These are phyloP conservation scores for Tupiocoris notatus DNA, from an alignment of 2,888 invertebrate genomes.

Conservation along the genomic window DNA sequence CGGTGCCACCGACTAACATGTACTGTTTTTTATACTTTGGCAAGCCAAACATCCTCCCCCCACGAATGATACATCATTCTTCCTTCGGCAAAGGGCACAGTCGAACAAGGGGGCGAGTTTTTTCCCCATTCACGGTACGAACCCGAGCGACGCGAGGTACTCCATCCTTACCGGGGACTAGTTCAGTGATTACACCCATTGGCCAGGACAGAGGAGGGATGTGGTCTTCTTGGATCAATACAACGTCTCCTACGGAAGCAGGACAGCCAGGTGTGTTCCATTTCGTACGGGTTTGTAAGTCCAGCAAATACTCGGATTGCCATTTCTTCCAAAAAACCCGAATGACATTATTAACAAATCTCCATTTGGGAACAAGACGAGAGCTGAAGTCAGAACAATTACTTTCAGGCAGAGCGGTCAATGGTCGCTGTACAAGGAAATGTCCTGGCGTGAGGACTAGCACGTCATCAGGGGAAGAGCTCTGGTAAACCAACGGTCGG, in stretches of 20 bases:
- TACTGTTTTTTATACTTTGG: too few species aligned
- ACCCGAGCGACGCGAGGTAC: constrained; percentile 1
- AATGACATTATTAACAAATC: not conserved
- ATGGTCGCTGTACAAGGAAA: constrained; percentile 6
- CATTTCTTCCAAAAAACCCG: constrained; percentile 10
- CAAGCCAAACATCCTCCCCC: constrained; percentile 28
- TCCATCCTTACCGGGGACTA: constrained; percentile 2
- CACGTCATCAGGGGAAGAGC: constrained; percentile 2
- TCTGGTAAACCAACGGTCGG: not conserved
- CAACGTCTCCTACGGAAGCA: constrained; percentile 11
- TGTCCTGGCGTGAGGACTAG: not conserved
- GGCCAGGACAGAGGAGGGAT: constrained; percentile 18
- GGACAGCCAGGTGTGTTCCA: constrained; percentile 14
- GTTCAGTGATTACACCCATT: too few species aligned
- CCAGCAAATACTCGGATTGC: constrained; percentile 15
- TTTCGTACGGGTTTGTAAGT: not conserved
- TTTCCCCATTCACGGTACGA: constrained; percentile 1
- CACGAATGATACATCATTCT: not conserved
- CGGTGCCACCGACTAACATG: too few species aligned
- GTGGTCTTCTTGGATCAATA: constrained; percentile 5
- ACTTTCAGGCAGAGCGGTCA: not conserved
- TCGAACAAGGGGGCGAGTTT: not conserved
- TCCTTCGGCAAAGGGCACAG: constrained; percentile 17
- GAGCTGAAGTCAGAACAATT: not conserved
- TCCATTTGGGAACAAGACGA: constrained; percentile 6